These are phyloP conservation scores for Cyclophora albipunctata DNA, from an alignment of 2,888 invertebrate genomes.

Conservation along the genomic window DNA sequence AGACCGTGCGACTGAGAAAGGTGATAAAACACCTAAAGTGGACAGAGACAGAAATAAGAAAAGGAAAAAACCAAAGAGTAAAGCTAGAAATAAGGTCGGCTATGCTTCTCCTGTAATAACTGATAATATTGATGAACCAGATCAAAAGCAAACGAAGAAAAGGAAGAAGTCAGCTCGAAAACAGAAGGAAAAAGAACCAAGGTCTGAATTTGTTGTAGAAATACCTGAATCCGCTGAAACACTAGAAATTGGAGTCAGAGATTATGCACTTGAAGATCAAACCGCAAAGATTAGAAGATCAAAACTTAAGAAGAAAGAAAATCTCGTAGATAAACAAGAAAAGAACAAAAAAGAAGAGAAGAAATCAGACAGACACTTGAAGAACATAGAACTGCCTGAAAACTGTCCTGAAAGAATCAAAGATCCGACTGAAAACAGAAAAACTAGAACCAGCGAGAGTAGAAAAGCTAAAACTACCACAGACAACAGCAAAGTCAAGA, in stretches of 20 bases:
- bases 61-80: slow-evolving; percentile 1
- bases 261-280: no score
- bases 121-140: background rate
- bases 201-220: slow-evolving; percentile 2
- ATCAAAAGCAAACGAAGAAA: background rate
- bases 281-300: slow-evolving; percentile 5
- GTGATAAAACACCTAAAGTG: background rate
- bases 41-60: background rate
- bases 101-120: background rate
- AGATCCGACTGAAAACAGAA: slow-evolving; percentile 20
- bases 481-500: no score
- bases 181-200: slow-evolving; percentile 9
- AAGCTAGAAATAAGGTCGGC: background rate
- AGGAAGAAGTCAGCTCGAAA: background rate
- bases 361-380: slow-evolving; percentile 1
- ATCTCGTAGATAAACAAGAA: background rate
- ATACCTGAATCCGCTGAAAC: background rate
- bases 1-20: background rate
- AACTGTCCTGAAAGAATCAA: slow-evolving; percentile 16
- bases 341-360: background rate
- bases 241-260: no score
- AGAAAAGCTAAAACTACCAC: no score
- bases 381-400: slow-evolving; percentile 11
- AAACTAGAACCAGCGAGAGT: slow-evolving; percentile 13
- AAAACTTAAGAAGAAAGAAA: background rate